A percentile compares a stretch with the other conserved stretches of the same genome.
These are phyloP conservation scores for Drosophila neonasuta DNA, from an alignment of 2,888 invertebrate genomes.

Conservation along the genomic window DNA sequence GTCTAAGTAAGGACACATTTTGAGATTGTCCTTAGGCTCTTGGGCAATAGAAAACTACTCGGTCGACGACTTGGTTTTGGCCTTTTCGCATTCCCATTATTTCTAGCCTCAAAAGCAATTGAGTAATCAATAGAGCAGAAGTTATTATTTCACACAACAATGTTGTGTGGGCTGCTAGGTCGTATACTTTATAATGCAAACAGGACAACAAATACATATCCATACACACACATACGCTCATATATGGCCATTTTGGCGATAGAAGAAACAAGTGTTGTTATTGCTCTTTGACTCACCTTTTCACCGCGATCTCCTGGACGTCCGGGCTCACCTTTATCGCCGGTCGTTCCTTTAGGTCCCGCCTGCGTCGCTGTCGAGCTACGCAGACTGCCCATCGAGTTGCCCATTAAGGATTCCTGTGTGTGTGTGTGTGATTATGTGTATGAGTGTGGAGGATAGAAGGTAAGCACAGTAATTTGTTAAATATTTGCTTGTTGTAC, in stretches of 20 bases:
- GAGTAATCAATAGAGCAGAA: slow-evolving; percentile 79
- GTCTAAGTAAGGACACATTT: not conserved
- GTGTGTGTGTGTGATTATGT: slow-evolving; percentile 26
- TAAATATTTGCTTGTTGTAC: slow-evolving; percentile 77
- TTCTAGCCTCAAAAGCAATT: slow-evolving; percentile 68
- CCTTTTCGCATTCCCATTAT: slow-evolving; percentile 5
- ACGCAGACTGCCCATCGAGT: slow-evolving; percentile 83
- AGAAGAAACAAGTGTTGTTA: slow-evolving; percentile 16
- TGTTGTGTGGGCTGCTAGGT: slow-evolving; percentile 21
- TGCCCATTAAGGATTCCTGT: slow-evolving; percentile 86
- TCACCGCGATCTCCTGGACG: slow-evolving; percentile 88
- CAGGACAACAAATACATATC: slow-evolving; percentile 19
- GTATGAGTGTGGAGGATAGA: slow-evolving; percentile 24
- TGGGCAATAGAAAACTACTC: not conserved
- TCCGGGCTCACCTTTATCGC: slow-evolving; percentile 86
- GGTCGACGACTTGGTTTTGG: not conserved
- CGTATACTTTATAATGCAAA: slow-evolving; percentile 52
- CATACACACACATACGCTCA: not conserved
- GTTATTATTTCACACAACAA: slow-evolving; percentile 68
- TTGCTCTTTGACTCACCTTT: slow-evolving; percentile 84
- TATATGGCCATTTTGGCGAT: slow-evolving; percentile 25
- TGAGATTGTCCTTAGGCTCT: not conserved
- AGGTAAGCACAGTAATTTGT: slow-evolving; percentile 72
- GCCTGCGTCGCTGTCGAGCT: slow-evolving; percentile 85
- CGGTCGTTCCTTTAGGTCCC: slow-evolving; percentile 90